Conservation (phyloP, 92 coral and sea anemone species). For the Phenganax stokvisi region DNA sequence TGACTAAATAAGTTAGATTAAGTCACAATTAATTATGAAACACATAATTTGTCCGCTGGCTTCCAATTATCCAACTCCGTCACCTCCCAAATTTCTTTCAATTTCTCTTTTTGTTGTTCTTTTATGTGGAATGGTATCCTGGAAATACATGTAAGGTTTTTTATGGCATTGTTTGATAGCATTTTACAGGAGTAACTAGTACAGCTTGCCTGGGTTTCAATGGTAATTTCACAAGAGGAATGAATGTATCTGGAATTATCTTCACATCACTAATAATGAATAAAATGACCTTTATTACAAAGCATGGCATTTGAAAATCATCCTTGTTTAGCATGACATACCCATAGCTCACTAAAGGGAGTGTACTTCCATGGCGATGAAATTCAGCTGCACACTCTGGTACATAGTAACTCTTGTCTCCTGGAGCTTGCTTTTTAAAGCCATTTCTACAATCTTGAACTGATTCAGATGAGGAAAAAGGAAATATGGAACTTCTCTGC, state of each 20-base stretch:
- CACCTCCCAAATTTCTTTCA: conserved; percentile 73
- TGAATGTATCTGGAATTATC: conserved; percentile 81
- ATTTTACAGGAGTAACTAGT: too few species aligned
- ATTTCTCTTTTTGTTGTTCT: conserved; percentile 49
- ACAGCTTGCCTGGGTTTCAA: conserved; percentile 60
- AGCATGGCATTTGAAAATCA: neutral
- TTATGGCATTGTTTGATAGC: neutral
- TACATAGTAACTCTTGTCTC: conserved; percentile 87
- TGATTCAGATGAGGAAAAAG: conserved; percentile 12
- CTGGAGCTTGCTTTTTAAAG: conserved; percentile 55
- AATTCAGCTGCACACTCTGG: conserved; percentile 74
- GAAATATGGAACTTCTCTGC: neutral
- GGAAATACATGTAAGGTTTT: neutral
- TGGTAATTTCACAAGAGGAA: conserved; percentile 86
- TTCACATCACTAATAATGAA: conserved; percentile 55
- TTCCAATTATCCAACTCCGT: conserved; percentile 68
- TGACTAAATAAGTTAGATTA: neutral
- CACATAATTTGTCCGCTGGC: conserved; percentile 63
- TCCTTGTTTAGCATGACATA: conserved; percentile 20
- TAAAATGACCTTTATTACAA: neutral
- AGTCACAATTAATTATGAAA: neutral
- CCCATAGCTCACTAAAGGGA: conserved; percentile 78
- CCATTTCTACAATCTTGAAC: conserved; percentile 68
- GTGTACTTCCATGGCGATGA: conserved; percentile 85
- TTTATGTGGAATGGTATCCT: conserved; percentile 69